Percentiles rank a stretch among this genome's conserved stretches.
phyloP scores from a whole-genome alignment of 2,113 vertebrate species.

The Periophthalmodon schlosseri region DNA sequence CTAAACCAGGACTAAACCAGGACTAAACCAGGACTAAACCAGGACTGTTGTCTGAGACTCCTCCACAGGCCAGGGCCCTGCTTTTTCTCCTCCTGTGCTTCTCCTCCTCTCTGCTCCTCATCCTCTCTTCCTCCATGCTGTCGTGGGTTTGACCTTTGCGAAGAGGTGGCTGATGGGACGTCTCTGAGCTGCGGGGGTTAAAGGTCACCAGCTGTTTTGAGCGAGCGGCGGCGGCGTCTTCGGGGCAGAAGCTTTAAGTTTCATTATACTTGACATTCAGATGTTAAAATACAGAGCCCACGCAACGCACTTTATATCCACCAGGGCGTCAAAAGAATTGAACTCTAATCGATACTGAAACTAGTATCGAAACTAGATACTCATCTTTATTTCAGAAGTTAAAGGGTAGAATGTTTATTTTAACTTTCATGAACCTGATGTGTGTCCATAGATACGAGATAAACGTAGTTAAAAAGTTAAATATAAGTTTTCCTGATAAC shows the following conservation, averaged over 20 bases:
- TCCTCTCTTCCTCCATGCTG: background rate
- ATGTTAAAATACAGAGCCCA: background rate
- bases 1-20: too few species aligned
- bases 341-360: too few species aligned
- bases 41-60: background rate
- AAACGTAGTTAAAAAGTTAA: too few species aligned
- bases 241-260: background rate
- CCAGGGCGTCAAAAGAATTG: too few species aligned
- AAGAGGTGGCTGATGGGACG: conserved; percentile 53
- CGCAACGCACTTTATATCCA: background rate
- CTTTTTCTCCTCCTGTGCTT: background rate
- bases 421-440: too few species aligned
- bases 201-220: conserved; percentile 59
- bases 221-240: background rate
- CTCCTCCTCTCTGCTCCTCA: background rate
- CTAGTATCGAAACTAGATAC: too few species aligned
- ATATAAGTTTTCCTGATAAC: too few species aligned
- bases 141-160: background rate
- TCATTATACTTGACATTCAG: conserved; percentile 1
- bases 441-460: too few species aligned
- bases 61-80: background rate
- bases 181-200: conserved; percentile 44
- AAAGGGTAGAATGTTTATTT: too few species aligned
- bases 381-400: too few species aligned
- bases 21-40: background rate